Conservation (phyloP, 2,888 invertebrate species). For the Dasypolia templi region DNA sequence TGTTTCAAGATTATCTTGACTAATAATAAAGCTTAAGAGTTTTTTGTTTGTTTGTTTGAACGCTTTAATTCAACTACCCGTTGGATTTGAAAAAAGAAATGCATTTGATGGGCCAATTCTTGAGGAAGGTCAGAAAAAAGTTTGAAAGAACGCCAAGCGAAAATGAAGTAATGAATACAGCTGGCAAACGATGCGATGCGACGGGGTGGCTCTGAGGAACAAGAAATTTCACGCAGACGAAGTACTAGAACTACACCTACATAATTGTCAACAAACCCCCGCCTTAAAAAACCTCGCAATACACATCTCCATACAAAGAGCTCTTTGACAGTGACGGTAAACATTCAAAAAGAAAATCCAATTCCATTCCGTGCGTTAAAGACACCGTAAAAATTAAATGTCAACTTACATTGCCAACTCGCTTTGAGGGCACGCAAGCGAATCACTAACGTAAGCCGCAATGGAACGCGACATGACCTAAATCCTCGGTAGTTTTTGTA, state of each 20-base stretch:
- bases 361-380: constrained; percentile 39
- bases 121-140: no score
- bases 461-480: constrained; percentile 47
- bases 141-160: no score
- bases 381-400: constrained; percentile 46
- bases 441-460: constrained; percentile 44
- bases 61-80: no score
- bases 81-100: no score
- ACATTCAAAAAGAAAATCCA: constrained; percentile 55
- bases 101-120: no score
- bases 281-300: constrained; percentile 3
- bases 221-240: no score
- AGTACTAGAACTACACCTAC: not conserved
- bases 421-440: constrained; percentile 30
- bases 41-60: no score
- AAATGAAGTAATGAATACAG: no score
- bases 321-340: constrained; percentile 21
- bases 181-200: no score
- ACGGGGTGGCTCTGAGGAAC: no score
- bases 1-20: not conserved
- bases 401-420: constrained; percentile 58
- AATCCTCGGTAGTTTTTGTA: constrained; percentile 31
- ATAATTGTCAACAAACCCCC: not conserved
- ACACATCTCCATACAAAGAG: constrained; percentile 46
- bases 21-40: no score